A percentile compares a stretch with the other conserved stretches of the same genome.
These are phyloP conservation scores for Ophthalmotilapia sp. DNA, from an alignment of 2,113 vertebrate species.

Conservation along the genomic window DNA sequence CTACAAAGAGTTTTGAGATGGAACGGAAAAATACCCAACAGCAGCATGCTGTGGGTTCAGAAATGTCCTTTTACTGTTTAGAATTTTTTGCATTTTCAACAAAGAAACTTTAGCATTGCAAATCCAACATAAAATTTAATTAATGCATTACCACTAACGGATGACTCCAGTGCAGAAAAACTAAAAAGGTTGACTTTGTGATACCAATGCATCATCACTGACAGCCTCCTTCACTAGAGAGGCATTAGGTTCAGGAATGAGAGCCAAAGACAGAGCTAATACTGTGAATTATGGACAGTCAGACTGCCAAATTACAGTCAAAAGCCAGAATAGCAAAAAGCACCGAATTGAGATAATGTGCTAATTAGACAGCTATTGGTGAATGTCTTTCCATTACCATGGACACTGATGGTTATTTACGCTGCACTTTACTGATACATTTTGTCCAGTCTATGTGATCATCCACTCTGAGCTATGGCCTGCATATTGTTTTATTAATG, in stretches of 20 bases:
- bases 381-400: slow-evolving; percentile 6
- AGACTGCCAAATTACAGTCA: slow-evolving; percentile 27
- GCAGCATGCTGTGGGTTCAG: not conserved
- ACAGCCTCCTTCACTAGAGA: not conserved
- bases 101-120: not conserved
- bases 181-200: not conserved
- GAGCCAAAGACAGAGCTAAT: slow-evolving; percentile 8
- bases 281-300: slow-evolving; percentile 7
- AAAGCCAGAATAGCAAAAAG: slow-evolving; percentile 19
- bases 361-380: slow-evolving; percentile 21
- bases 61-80: not conserved
- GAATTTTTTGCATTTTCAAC: not conserved
- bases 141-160: not conserved
- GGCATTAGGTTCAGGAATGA: not conserved
- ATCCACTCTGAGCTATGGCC: not conserved
- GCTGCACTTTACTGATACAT: slow-evolving; percentile 8
- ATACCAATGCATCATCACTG: not conserved
- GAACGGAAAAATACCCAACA: not conserved
- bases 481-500: not conserved
- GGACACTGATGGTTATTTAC: slow-evolving; percentile 32
- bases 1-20: not conserved
- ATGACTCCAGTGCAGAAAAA: not conserved
- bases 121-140: not conserved
- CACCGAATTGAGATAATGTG: slow-evolving; percentile 34
- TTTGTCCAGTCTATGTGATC: not conserved